Percentiles rank a stretch among this genome's conserved stretches.
phyloP scores from a whole-genome alignment of 2,888 invertebrate species.

The Pemphredon lugubris region DNA sequence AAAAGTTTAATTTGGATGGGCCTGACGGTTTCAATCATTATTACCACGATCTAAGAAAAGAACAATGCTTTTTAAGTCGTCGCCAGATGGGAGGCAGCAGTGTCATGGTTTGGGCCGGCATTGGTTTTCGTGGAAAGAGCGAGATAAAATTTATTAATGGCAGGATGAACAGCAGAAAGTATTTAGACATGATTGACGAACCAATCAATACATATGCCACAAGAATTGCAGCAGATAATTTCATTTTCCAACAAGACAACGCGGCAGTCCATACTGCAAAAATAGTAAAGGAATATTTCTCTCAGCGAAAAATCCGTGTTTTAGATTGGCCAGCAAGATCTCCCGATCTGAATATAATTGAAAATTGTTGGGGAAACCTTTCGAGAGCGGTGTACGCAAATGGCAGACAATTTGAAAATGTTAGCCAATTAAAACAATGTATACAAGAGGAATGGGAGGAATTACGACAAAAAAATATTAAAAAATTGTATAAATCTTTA shows the following conservation, averaged over 20 bases:
- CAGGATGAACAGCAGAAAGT: neutral
- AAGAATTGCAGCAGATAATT: conserved; percentile 7
- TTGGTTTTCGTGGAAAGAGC: neutral
- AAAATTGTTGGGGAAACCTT: neutral
- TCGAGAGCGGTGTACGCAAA: neutral
- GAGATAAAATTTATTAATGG: neutral
- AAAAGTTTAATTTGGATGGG: no score
- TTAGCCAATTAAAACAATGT: neutral
- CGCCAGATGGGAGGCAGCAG: no score
- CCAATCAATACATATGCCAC: neutral
- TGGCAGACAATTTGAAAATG: neutral
- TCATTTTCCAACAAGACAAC: conserved; percentile 11
- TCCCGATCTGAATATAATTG: neutral
- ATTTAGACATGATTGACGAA: neutral
- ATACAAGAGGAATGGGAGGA: neutral
- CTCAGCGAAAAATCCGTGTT: neutral
- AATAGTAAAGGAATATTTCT: neutral
- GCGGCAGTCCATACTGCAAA: conserved; percentile 5
- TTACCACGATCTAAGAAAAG: no score
- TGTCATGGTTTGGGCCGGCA: conserved; percentile 2
- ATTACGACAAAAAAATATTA: neutral
- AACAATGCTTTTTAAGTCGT: no score
- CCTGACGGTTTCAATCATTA: no score
- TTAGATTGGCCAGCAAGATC: neutral
- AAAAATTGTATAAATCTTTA: neutral